Conservation (phyloP, 1,140 invertebrate genomes). For the Aphelinus atriplicis region DNA sequence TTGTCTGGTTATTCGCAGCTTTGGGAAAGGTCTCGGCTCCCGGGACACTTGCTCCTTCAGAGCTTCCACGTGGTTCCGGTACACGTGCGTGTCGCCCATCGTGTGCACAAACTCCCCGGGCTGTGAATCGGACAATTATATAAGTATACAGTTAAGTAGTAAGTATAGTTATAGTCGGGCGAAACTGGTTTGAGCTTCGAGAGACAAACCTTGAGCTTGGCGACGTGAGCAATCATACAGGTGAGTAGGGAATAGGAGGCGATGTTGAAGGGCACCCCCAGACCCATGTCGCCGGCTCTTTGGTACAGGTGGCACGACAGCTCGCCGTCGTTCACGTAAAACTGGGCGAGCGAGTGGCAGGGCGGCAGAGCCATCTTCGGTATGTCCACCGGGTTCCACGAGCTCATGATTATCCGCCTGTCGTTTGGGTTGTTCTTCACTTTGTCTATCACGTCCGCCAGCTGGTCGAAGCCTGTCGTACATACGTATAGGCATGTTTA, state of each 20-base stretch:
- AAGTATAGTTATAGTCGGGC: no score
- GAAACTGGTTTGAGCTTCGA: not conserved
- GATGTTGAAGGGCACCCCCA: slow-evolving; percentile 99
- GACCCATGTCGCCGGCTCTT: slow-evolving; percentile 96
- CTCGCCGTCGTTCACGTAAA: slow-evolving; percentile 87
- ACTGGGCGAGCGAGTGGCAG: slow-evolving; percentile 95
- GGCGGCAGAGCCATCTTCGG: slow-evolving; percentile 95
- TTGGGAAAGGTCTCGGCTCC: slow-evolving; percentile 86
- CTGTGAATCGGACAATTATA: slow-evolving; percentile 61
- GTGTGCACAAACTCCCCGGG: slow-evolving; percentile 97
- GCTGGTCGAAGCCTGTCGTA: slow-evolving; percentile 80
- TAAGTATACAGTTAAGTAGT: no score
- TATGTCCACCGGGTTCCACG: slow-evolving; percentile 95
- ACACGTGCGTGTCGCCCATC: slow-evolving; percentile 96
- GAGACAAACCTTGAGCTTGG: slow-evolving; percentile 76
- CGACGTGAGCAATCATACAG: slow-evolving; percentile 96
- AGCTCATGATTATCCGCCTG: slow-evolving; percentile 90
- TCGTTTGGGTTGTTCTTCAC: slow-evolving; percentile 88
- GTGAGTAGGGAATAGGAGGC: slow-evolving; percentile 96
- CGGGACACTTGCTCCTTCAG: slow-evolving; percentile 86
- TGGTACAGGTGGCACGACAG: slow-evolving; percentile 95
- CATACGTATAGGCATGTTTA: no score
- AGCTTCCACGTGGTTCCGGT: slow-evolving; percentile 90
- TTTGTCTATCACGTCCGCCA: slow-evolving; percentile 83
- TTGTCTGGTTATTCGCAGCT: slow-evolving; percentile 76